Evolutionary conservation across 2,797 vertebrate genomes (phyloP).

Genomic region (Chaunax sp.): DNA sequence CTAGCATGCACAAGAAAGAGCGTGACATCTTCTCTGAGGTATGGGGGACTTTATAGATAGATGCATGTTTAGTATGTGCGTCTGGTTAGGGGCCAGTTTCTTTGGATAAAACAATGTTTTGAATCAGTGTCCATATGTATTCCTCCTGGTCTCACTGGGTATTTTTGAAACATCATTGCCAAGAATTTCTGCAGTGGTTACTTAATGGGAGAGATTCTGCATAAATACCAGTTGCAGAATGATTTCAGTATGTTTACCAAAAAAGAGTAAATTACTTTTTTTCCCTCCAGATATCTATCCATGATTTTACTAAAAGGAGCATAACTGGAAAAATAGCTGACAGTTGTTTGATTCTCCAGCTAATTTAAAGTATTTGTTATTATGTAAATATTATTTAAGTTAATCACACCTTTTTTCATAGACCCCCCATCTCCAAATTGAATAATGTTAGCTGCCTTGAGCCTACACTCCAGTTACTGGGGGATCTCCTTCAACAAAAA

Average conservation of each 20-base stretch:
- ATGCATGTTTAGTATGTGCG: no score
- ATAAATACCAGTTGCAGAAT: slow-evolving; percentile 90
- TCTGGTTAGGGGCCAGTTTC: no score
- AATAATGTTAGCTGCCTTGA: slow-evolving; percentile 93
- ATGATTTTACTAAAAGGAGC: no score
- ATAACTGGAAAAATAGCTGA: not conserved
- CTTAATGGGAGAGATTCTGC: slow-evolving; percentile 92
- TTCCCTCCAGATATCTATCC: no score
- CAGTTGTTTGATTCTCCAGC: slow-evolving; percentile 5
- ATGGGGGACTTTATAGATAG: no score
- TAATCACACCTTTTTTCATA: slow-evolving; percentile 38
- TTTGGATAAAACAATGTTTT: no score
- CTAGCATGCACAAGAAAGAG: no score
- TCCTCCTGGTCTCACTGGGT: no score
- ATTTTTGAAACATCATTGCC: no score
- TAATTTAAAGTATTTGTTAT: not conserved
- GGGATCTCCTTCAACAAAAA: slow-evolving; percentile 88
- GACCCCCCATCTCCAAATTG: slow-evolving; percentile 84
- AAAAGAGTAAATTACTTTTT: slow-evolving; percentile 84
- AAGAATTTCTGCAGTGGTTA: slow-evolving; percentile 92
- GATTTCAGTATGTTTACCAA: slow-evolving; percentile 92
- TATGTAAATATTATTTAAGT: not conserved
- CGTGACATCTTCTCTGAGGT: no score
- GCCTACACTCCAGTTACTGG: slow-evolving; percentile 88
- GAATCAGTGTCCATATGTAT: no score